These are phyloP conservation scores for Rhinogobius similis DNA, from an alignment of 2,113 vertebrate species.

Conservation along the genomic window DNA sequence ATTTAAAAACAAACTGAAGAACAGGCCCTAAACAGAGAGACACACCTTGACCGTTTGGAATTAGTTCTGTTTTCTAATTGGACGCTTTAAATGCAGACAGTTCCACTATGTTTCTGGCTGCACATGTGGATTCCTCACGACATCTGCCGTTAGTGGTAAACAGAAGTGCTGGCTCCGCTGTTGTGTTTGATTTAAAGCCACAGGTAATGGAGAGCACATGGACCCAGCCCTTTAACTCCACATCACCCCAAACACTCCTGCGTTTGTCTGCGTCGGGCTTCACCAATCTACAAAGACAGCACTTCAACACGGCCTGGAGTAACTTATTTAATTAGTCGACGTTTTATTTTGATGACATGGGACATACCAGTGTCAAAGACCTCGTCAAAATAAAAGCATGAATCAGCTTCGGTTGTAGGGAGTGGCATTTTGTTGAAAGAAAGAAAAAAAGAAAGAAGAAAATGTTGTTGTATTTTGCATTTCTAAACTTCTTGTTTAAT, in stretches of 20 bases:
- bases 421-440: background rate
- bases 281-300: background rate
- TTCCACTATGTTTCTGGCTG: background rate
- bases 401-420: background rate
- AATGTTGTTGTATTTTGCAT: background rate
- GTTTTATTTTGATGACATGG: background rate
- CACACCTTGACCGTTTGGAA: too few relatives aligned
- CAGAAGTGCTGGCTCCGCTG: constrained; percentile 29
- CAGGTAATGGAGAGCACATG: constrained; percentile 69
- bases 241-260: constrained; percentile 14
- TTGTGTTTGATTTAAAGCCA: constrained; percentile 54
- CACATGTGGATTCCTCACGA: constrained; percentile 10
- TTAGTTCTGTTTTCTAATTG: background rate
- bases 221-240: constrained; percentile 10
- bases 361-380: background rate
- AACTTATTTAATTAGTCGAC: background rate
- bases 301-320: background rate
- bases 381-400: constrained; percentile 4
- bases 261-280: background rate
- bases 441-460: too few relatives aligned
- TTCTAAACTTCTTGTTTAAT: background rate
- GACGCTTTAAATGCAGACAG: background rate
- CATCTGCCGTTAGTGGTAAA: constrained; percentile 11
- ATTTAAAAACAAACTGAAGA: background rate
- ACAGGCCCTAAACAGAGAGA: too few relatives aligned